Conservation (phyloP, 2,888 invertebrate species). For the Drosophila birchii region DNA sequence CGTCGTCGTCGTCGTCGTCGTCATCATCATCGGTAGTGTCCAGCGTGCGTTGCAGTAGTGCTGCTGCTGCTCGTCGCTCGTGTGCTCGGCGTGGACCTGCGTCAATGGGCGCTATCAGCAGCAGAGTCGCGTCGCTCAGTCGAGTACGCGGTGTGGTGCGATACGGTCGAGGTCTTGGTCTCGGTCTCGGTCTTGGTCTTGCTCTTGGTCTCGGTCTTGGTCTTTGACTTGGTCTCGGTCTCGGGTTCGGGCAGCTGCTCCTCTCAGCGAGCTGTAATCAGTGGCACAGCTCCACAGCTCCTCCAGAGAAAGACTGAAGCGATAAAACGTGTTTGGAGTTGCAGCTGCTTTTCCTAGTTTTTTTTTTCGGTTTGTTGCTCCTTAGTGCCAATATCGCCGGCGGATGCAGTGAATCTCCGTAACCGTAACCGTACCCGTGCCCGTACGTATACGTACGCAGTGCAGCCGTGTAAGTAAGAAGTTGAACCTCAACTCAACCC, state of each 20-base stretch:
- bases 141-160: slow-evolving; percentile 29
- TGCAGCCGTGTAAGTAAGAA: slow-evolving; percentile 14
- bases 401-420: slow-evolving; percentile 6
- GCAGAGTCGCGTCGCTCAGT: slow-evolving; percentile 22
- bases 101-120: slow-evolving; percentile 26
- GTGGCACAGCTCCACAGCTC: slow-evolving; percentile 1
- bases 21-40: neutral
- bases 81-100: slow-evolving; percentile 13
- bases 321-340: slow-evolving; percentile 18
- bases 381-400: slow-evolving; percentile 9
- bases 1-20: neutral
- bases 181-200: neutral
- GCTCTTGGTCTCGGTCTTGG: neutral
- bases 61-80: slow-evolving; percentile 8
- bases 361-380: slow-evolving; percentile 5
- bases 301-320: slow-evolving; percentile 3
- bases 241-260: slow-evolving; percentile 4
- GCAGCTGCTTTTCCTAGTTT: neutral
- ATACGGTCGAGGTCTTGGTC: slow-evolving; percentile 18
- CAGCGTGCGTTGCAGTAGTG: slow-evolving; percentile 12
- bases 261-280: slow-evolving; percentile 2
- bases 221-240: neutral
- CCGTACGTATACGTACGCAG: neutral
- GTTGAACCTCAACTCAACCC: slow-evolving; percentile 1
- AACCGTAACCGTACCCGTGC: neutral